Evolutionary conservation across 2,797 vertebrate species (phyloP), one percentile per base, ranked within the genome.

Genomic region (Melanotaenia pygmaea): DNA sequence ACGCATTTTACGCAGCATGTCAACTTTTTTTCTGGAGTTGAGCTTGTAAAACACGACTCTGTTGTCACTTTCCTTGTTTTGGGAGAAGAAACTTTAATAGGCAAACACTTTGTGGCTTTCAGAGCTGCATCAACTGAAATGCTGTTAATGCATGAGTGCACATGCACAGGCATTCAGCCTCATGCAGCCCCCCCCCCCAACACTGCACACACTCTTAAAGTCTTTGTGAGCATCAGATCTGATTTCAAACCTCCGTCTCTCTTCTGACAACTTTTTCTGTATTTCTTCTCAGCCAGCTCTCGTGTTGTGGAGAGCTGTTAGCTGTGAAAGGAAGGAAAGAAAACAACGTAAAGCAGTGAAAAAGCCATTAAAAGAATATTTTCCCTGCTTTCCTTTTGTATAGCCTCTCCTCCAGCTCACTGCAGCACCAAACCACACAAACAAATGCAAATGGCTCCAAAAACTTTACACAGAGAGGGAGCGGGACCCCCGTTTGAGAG

Each of bases 381-480:
- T 93, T 92, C 78, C 28, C 83, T 76, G 70, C 71, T 76, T 70
- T 22, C 67, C 80, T 82, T 79, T 87, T 88, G 87, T 87, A 72
- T 34, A 3, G 24, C 72, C 22, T 56, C 62, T 64, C 74, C 61
- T 80, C 70, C 34, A 9, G 65, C 74, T 79, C 75, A 14, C 64
- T 45, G 74, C 74, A 72, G 84, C 77, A 83, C 80, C 72, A 70
- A 77, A 72, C 88, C 95, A 93, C 92, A 95, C 95, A 97, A 96
- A 97, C 96, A 97, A 95, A 98, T 98, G 96, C 96, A 96, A 97
- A 97, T 97, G 93, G 88, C 88, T 94, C 86, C 76, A 91, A 95
- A 96, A 97, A 96, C 94, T 95, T 93, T 89, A 86, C 93, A 95
- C 92, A 94, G 77, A 26, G 95, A 94, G 94, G 92, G 92, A 91